A percentile compares a stretch with the other conserved stretches of the same genome.
These are phyloP conservation scores for Lomographa bimaculata DNA, from an alignment of 2,888 invertebrate genomes.

Conservation along the genomic window DNA sequence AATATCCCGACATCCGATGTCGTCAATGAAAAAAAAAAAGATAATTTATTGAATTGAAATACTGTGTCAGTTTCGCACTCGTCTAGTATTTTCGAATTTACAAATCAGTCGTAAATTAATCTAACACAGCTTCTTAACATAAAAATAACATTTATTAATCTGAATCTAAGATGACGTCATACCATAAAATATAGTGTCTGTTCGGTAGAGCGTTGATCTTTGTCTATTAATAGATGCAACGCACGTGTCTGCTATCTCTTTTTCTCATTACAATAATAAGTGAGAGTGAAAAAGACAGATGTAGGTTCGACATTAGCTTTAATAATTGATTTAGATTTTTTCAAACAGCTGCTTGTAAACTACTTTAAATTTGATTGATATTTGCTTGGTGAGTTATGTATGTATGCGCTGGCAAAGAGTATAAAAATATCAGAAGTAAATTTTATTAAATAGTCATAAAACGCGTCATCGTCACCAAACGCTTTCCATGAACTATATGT, in stretches of 20 bases:
- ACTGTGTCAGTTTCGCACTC: background rate
- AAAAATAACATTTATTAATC: conserved; percentile 13
- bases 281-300: conserved; percentile 5
- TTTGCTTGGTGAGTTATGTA: conserved; percentile 9
- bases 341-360: conserved; percentile 15
- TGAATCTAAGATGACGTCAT: conserved; percentile 12
- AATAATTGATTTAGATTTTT: conserved; percentile 2
- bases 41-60: too few relatives aligned
- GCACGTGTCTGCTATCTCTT: conserved; percentile 13
- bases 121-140: conserved; percentile 6
- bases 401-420: conserved; percentile 13
- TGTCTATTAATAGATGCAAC: conserved; percentile 17
- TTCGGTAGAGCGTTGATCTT: conserved; percentile 22
- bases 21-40: too few relatives aligned
- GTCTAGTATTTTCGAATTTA: conserved; percentile 1
- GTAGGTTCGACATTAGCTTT: background rate
- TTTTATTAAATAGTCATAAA: too few relatives aligned
- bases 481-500: too few relatives aligned
- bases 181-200: conserved; percentile 14
- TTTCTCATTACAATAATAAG: background rate
- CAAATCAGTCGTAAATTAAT: conserved; percentile 11
- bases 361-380: conserved; percentile 19
- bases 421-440: conserved; percentile 4
- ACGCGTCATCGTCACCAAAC: too few relatives aligned
- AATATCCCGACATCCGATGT: too few relatives aligned